phyloP scores from a whole-genome alignment of 2,113 vertebrate genomes.

The Excalfactoria chinensis region DNA sequence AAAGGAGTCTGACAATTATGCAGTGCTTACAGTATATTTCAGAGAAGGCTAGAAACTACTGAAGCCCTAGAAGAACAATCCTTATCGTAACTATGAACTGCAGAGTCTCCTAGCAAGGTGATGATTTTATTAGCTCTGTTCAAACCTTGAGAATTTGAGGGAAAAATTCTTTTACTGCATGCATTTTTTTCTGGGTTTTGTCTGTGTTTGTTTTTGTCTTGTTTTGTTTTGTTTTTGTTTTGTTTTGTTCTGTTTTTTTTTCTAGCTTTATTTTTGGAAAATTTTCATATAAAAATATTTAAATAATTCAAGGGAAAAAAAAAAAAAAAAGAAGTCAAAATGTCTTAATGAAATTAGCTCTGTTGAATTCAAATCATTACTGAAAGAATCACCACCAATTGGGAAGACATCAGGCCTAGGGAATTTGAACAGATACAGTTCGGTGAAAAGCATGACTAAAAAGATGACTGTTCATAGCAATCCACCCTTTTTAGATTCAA shows the following conservation, averaged over 20 bases:
- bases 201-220: too few relatives aligned
- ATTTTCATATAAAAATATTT: background rate
- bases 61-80: background rate
- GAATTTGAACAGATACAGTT: conserved; percentile 39
- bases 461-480: conserved; percentile 30
- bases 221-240: too few relatives aligned
- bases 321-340: background rate
- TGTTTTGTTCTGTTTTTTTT: background rate
- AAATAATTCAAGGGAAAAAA: background rate
- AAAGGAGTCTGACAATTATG: background rate
- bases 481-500: conserved; percentile 9
- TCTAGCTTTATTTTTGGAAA: background rate
- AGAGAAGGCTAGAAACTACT: background rate
- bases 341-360: conserved; percentile 40
- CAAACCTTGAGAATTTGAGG: accelerated
- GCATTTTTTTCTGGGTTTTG: background rate
- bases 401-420: background rate
- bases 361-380: conserved; percentile 17
- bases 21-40: background rate
- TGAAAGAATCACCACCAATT: background rate
- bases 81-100: accelerated
- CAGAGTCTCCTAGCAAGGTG: accelerated
- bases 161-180: background rate
- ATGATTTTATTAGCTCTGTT: background rate
- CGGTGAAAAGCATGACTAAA: conserved; percentile 46